phyloP scores from a whole-genome alignment of 2,113 vertebrate genomes.

The western clawed frog (Xenopus tropicalis) region DNA sequence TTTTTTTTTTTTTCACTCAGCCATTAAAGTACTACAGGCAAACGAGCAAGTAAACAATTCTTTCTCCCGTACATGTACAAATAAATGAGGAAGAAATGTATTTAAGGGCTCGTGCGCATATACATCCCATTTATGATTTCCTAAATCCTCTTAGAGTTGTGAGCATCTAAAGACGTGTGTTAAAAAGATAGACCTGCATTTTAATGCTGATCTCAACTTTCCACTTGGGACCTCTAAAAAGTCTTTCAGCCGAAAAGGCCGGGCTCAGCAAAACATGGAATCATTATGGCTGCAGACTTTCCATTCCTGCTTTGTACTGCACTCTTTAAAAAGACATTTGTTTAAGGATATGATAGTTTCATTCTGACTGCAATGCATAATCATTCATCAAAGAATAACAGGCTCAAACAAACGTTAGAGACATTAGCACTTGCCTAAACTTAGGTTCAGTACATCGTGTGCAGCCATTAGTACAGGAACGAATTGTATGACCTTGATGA shows the following conservation, averaged over 20 bases:
- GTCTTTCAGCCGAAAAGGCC: constrained; percentile 67
- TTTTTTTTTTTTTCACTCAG: constrained; percentile 48
- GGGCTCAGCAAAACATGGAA: constrained; percentile 75
- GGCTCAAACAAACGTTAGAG: constrained; percentile 48
- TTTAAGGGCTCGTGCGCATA: constrained; percentile 48
- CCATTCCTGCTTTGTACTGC: constrained; percentile 66
- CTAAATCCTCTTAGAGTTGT: constrained; percentile 53
- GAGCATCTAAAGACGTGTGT: constrained; percentile 60
- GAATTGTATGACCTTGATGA: too few relatives aligned
- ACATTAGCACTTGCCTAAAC: not conserved
- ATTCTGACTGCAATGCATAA: constrained; percentile 53
- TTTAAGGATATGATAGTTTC: constrained; percentile 66
- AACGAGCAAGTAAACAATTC: not conserved
- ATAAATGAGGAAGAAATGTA: constrained; percentile 40
- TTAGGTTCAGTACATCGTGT: too few relatives aligned
- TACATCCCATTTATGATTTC: constrained; percentile 56
- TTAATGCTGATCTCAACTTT: constrained; percentile 74
- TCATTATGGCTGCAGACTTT: constrained; percentile 68
- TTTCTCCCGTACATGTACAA: constrained; percentile 14
- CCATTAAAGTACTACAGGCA: not conserved
- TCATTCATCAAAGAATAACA: constrained; percentile 41
- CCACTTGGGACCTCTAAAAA: constrained; percentile 71
- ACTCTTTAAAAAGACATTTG: constrained; percentile 68
- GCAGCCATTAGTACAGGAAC: too few relatives aligned
- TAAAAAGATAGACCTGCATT: constrained; percentile 67